Evolutionary conservation across 2,113 vertebrate species (phyloP).

Genomic region (Caranx ignobilis): DNA sequence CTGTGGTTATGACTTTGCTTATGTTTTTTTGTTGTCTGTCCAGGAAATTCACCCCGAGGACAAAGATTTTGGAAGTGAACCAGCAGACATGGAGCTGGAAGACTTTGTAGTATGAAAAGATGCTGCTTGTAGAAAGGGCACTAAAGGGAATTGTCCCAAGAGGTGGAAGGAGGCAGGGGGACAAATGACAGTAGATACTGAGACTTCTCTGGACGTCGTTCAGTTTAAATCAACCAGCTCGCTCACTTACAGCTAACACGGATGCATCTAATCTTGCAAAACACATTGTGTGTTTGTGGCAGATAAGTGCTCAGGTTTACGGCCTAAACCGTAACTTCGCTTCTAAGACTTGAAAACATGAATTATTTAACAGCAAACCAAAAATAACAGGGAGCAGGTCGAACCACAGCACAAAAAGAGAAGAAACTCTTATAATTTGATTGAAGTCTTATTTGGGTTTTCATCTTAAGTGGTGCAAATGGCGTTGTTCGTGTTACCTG

Average conservation of each 20-base stretch:
- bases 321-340: no score
- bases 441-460: not conserved
- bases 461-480: not conserved
- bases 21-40: slow-evolving; percentile 19
- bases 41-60: slow-evolving; percentile 11
- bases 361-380: not conserved
- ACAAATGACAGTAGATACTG: not conserved
- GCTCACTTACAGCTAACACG: no score
- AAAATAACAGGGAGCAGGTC: not conserved
- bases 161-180: not conserved
- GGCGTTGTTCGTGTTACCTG: not conserved
- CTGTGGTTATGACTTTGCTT: not conserved
- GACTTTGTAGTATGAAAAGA: slow-evolving; percentile 20
- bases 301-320: no score
- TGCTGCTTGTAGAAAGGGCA: slow-evolving; percentile 1
- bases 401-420: not conserved
- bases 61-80: slow-evolving; percentile 21
- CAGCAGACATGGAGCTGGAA: slow-evolving; percentile 23
- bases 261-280: no score
- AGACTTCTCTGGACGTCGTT: not conserved
- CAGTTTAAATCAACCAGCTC: no score
- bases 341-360: no score
- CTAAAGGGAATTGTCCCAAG: no score
- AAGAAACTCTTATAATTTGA: not conserved
- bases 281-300: no score